Evolutionary conservation across 2,888 invertebrate genomes (phyloP).

Genomic region (Plagodis pulveraria): DNA sequence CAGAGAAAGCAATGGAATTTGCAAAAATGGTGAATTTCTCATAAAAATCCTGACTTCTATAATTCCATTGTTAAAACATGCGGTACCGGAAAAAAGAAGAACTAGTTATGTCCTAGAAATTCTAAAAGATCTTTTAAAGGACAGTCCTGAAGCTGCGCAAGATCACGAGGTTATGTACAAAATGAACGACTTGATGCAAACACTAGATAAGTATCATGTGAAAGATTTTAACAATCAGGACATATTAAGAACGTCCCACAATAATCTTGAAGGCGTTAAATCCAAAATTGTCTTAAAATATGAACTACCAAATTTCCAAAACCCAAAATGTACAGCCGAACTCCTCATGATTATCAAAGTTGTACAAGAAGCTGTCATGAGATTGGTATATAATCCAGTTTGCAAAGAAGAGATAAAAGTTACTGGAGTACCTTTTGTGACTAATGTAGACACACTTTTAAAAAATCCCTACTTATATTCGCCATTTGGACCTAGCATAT

Average conservation of each 20-base stretch:
- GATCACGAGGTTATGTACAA: conserved; percentile 28
- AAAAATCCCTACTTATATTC: conserved; percentile 3
- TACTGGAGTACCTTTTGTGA: background rate
- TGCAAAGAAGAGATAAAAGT: conserved; percentile 3
- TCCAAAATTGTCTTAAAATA: conserved; percentile 44
- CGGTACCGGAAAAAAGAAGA: conserved; percentile 22
- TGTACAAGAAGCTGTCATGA: conserved; percentile 42
- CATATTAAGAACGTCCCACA: conserved; percentile 3
- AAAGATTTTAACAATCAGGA: background rate
- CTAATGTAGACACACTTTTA: conserved; percentile 1
- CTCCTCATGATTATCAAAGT: conserved; percentile 43
- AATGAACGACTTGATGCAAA: conserved; percentile 28
- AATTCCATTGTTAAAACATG: conserved; percentile 24
- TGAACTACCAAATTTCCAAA: conserved; percentile 38
- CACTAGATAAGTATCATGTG: conserved; percentile 31
- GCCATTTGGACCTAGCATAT: background rate
- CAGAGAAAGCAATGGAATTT: conserved; percentile 12
- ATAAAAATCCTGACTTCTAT: conserved; percentile 19
- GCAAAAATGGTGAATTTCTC: conserved; percentile 22
- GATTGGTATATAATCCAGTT: conserved; percentile 28
- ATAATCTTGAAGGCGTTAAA: conserved; percentile 12
- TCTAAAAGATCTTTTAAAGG: conserved; percentile 24
- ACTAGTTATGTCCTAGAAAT: conserved; percentile 17
- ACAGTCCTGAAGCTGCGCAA: conserved; percentile 15
- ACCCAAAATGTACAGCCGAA: conserved; percentile 45